These are phyloP conservation scores for Isoperla grammatica DNA, from an alignment of 2,888 invertebrate species.

Conservation along the genomic window DNA sequence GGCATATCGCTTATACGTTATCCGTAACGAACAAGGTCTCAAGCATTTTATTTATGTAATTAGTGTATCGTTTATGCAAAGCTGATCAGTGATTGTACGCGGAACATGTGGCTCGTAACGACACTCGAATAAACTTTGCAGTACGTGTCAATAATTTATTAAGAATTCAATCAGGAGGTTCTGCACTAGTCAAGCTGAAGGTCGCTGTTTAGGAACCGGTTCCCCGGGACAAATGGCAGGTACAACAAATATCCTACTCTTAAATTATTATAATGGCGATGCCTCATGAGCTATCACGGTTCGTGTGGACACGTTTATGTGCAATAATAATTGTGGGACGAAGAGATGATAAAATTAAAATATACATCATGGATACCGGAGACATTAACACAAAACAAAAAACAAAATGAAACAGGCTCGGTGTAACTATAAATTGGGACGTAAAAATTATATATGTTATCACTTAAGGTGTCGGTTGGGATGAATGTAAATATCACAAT, in stretches of 20 bases:
- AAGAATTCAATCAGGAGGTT: conserved; percentile 8
- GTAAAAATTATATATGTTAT: conserved; percentile 5
- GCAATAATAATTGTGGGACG: conserved; percentile 13
- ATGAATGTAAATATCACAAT: conserved; percentile 1
- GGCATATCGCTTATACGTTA: too few relatives aligned
- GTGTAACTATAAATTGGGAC: conserved; percentile 12
- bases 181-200: neutral
- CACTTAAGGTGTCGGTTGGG: neutral
- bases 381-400: conserved; percentile 7
- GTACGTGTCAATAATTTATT: neutral
- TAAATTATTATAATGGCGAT: too few relatives aligned
- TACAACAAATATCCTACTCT: too few relatives aligned
- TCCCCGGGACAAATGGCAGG: neutral
- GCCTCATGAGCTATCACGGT: too few relatives aligned
- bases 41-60: neutral
- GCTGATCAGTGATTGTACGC: neutral
- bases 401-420: conserved; percentile 5
- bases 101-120: neutral
- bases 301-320: conserved; percentile 10
- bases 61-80: neutral
- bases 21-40: too few relatives aligned
- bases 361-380: conserved; percentile 6
- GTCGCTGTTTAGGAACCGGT: conserved; percentile 1
- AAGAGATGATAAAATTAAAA: conserved; percentile 13
- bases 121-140: too few relatives aligned